Evolutionary conservation across 1,140 invertebrate species (phyloP), one percentile per base, ranked within the genome.

Genomic region (Halictus rubicundus): DNA sequence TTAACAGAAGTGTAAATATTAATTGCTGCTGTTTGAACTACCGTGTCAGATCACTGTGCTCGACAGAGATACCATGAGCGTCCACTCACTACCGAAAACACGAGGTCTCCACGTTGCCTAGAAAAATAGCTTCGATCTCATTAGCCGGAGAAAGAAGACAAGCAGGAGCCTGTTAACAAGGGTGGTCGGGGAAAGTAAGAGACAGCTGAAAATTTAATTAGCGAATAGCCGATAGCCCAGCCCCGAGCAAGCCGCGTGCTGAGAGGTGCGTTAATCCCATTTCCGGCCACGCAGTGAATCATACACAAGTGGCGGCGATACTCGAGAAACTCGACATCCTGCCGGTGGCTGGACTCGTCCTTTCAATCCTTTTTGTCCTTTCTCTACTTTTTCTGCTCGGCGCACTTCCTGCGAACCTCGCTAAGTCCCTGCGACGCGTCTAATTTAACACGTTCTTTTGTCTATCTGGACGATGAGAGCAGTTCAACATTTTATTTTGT

Each of bases 161-260:
- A 5, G 52, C 25, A 46, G 61, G 21, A 12, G 42, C 49, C 46
- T 27, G 46, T 71, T 42, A 64, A 78, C 68, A 64, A 54, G 59
- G 27, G 59, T 52, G 10, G 4, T 8, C n/a, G 12, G n/a, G 39
- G 64, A 25, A 42, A 66, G 23, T 66, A 66, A 66, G 32, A 61
- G 59, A 0, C 39, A 49, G 59, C 54, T 78, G 61, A 78, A 78
- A 78, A 78, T 78, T 78, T 78, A 69, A 78, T 78, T 78, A 78
- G n/a, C 59, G 59, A 39, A n/a, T 69, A 39, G 65, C 61, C 27
- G 68, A 39, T 52, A 12, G 59, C 4, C 14, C 27, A 16, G 46
- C 74, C 37, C 3, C 10, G 32, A 39, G 64, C 64, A 19, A 39
- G 49, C 16, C 19, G 49, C 19, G 49, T 52, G 49, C 19, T 21